phyloP scores from a whole-genome alignment of 2,113 vertebrate genomes.

The Elephas maximus region DNA sequence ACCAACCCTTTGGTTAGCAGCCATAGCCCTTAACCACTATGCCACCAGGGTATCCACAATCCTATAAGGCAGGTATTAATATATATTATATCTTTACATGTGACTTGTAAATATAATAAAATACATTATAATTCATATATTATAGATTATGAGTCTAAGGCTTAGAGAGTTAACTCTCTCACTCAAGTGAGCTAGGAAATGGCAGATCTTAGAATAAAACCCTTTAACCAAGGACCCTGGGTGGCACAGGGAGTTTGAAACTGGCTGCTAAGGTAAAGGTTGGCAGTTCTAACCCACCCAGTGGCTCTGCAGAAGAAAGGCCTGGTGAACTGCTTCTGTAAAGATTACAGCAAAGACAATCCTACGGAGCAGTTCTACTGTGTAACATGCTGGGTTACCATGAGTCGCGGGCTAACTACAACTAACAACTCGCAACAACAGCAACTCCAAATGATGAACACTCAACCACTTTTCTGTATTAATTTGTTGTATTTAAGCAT shows the following conservation, averaged over 20 bases:
- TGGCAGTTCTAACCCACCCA: too few relatives aligned
- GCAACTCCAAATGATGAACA: background rate
- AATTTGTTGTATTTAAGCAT: background rate
- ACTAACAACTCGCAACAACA: background rate
- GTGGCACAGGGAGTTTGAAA: too few relatives aligned
- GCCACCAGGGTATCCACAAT: background rate
- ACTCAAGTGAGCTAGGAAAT: background rate
- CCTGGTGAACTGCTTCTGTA: too few relatives aligned
- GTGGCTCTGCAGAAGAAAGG: too few relatives aligned
- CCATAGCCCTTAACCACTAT: too few relatives aligned
- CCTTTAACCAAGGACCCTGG: background rate
- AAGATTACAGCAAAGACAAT: background rate
- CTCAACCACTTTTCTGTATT: background rate
- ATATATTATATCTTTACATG: background rate
- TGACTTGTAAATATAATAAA: background rate
- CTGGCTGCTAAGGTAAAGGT: too few relatives aligned
- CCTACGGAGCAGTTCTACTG: background rate
- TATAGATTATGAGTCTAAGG: background rate
- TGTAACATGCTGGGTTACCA: background rate
- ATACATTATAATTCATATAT: background rate
- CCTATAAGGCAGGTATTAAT: background rate
- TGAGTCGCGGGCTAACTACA: background rate
- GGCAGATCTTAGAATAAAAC: constrained; percentile 8
- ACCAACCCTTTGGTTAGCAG: too few relatives aligned
- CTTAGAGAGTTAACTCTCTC: background rate